Conservation (phyloP, 1,140 invertebrate species). For the Drosophila baimaii region DNA sequence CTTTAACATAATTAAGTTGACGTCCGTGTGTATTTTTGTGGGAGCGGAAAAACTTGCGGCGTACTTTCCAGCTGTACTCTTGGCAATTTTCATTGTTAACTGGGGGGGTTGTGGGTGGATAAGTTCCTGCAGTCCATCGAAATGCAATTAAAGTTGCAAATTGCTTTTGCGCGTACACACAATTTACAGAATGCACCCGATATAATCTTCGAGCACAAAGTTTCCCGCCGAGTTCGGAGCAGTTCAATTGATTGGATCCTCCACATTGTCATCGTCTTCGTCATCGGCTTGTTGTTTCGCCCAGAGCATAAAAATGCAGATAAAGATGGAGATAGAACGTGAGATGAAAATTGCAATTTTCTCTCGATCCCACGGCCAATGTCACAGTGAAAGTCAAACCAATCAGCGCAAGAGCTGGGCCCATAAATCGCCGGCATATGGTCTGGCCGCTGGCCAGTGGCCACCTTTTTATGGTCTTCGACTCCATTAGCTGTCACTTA, state of each 20-base stretch:
- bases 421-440: conserved; percentile 52
- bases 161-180: conserved; percentile 59
- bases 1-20: conserved; percentile 57
- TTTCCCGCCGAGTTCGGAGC: conserved; percentile 19
- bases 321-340: not conserved
- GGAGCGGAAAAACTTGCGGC: conserved; percentile 16
- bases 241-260: conserved; percentile 53
- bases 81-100: conserved; percentile 10
- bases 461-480: conserved; percentile 54
- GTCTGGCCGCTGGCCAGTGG: conserved; percentile 21
- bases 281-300: conserved; percentile 26
- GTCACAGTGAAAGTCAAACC: conserved; percentile 41
- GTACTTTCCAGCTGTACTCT: conserved; percentile 34
- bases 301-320: conserved; percentile 14
- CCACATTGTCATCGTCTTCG: conserved; percentile 16
- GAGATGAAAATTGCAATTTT: conserved; percentile 12
- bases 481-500: conserved; percentile 72
- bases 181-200: conserved; percentile 67
- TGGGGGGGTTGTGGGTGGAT: conserved; percentile 9
- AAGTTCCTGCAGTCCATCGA: conserved; percentile 53
- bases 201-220: conserved; percentile 42
- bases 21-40: conserved; percentile 10
- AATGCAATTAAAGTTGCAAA: conserved; percentile 77
- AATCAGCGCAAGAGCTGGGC: conserved; percentile 42
- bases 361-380: not conserved